These are phyloP conservation scores for Paradoxurus hermaphroditus DNA, from an alignment of 2,113 vertebrate species.

Conservation along the genomic window DNA sequence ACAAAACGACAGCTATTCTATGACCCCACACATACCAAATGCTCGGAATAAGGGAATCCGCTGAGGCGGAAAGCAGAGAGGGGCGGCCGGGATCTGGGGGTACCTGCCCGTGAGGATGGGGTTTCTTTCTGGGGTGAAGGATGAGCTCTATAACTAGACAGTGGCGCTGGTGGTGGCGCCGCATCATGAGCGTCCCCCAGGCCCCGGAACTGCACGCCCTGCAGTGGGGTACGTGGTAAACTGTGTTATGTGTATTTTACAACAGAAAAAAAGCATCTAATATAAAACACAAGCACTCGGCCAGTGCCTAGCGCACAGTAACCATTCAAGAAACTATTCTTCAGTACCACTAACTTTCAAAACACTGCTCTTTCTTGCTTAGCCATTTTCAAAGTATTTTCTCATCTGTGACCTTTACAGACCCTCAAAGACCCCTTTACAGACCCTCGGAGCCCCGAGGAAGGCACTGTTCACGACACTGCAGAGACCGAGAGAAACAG, in stretches of 20 bases:
- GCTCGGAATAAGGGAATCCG: rapidly evolving
- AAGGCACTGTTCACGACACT: rapidly evolving
- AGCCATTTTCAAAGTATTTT: background rate
- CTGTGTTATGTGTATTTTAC: background rate
- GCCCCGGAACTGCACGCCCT: background rate
- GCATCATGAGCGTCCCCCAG: rapidly evolving
- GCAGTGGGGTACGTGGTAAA: no score
- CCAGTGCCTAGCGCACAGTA: rapidly evolving
- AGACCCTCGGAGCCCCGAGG: background rate
- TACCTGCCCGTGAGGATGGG: rapidly evolving
- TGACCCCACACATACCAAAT: rapidly evolving
- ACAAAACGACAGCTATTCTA: background rate
- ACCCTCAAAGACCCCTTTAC: background rate
- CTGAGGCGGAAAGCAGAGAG: rapidly evolving
- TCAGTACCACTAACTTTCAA: background rate
- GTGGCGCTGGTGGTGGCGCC: background rate
- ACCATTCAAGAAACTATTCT: background rate
- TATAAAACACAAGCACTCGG: rapidly evolving
- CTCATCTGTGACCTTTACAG: background rate
- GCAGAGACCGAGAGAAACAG: background rate
- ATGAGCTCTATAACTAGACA: background rate
- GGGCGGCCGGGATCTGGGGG: background rate
- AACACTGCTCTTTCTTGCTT: background rate
- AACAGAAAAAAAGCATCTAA: background rate
- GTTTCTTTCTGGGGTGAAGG: background rate